Percentiles rank a stretch among this genome's conserved stretches.
These are phyloP conservation scores for Pollenia labialis DNA, from an alignment of 2,888 invertebrate genomes.

Conservation along the genomic window DNA sequence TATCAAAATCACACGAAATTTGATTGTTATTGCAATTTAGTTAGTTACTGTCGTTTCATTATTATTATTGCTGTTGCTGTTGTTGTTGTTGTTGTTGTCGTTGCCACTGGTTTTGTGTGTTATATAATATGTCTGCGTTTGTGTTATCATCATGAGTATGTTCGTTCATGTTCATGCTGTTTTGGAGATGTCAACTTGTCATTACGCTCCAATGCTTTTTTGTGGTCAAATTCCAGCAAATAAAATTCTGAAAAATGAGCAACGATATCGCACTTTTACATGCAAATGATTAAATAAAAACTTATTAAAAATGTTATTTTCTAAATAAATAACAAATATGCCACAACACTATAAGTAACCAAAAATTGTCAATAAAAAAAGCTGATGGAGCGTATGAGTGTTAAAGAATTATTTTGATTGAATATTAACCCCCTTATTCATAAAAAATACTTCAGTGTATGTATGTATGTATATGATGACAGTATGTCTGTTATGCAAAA, in stretches of 20 bases:
- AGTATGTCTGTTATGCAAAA: too few relatives aligned
- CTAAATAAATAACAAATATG: neutral
- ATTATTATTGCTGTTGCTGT: neutral
- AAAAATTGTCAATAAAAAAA: conserved; percentile 20
- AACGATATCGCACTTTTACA: conserved; percentile 27
- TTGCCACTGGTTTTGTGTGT: conserved; percentile 28
- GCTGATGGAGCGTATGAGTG: conserved; percentile 40
- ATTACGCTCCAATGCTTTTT: conserved; percentile 72
- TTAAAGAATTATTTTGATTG: conserved; percentile 15
- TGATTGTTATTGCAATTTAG: conserved; percentile 73
- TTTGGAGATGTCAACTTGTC: conserved; percentile 73
- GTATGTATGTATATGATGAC: conserved; percentile 43
- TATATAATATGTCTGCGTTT: conserved; percentile 1
- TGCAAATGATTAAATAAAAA: conserved; percentile 58
- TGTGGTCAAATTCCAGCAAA: conserved; percentile 65
- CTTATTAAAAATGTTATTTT: conserved; percentile 52
- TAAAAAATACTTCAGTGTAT: too few relatives aligned
- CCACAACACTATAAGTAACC: neutral
- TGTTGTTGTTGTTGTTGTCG: conserved; percentile 19
- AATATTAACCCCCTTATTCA: too few relatives aligned
- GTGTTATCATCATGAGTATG: conserved; percentile 69
- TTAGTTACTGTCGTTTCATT: conserved; percentile 49
- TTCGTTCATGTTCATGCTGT: conserved; percentile 70
- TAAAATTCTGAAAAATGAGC: neutral
- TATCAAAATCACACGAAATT: conserved; percentile 81